Conservation (phyloP, 2,797 vertebrate species). For the Gobio occitaniae region DNA sequence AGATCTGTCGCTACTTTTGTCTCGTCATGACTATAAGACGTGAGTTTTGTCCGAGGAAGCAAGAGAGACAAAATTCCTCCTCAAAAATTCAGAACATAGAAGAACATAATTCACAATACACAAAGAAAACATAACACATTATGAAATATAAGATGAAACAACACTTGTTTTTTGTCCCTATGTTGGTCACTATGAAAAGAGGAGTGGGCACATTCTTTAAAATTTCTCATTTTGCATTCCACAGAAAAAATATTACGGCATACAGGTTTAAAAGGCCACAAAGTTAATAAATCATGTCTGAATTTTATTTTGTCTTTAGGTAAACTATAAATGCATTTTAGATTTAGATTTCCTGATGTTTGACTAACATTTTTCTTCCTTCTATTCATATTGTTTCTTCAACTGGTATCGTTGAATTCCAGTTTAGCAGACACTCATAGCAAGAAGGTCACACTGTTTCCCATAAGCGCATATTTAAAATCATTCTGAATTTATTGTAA, state of each 20-base stretch:
- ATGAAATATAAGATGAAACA: not conserved
- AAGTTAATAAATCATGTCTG: not conserved
- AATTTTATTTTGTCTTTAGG: not conserved
- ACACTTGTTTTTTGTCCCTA: not conserved
- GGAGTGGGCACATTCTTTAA: not conserved
- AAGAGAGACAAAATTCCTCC: not conserved
- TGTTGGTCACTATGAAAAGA: not conserved
- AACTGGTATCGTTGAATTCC: not conserved
- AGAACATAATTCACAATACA: not conserved
- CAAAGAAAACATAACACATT: not conserved
- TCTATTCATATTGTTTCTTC: not conserved
- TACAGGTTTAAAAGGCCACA: not conserved
- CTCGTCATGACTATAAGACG: no score
- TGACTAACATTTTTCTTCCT: not conserved
- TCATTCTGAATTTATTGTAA: slow-evolving; percentile 24
- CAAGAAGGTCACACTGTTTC: not conserved
- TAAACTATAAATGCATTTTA: not conserved
- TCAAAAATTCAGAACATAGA: not conserved
- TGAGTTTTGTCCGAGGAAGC: not conserved
- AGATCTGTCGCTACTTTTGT: not conserved
- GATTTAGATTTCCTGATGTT: not conserved
- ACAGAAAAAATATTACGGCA: not conserved
- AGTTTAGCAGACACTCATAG: not conserved
- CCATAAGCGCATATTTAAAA: not conserved
- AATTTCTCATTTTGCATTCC: not conserved